These are phyloP conservation scores for Enchytraeus crypticus DNA, from an alignment of 2,888 invertebrate species.

Conservation along the genomic window DNA sequence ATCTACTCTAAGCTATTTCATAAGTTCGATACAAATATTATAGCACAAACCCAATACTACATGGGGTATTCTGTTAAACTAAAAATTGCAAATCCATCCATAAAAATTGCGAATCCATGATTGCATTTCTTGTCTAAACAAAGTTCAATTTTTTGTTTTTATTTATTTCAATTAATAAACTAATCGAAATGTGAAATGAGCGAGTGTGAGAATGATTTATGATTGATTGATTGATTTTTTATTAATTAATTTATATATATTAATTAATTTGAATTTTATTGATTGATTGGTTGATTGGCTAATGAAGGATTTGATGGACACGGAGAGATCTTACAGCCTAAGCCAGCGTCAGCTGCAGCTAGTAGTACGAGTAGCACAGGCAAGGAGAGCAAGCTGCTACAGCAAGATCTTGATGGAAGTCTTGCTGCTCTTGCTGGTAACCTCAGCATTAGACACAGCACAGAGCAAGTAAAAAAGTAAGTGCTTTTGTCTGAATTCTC, in stretches of 20 bases:
- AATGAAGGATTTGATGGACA: constrained; percentile 63
- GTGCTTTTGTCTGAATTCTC: too few relatives aligned
- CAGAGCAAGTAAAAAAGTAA: constrained; percentile 39
- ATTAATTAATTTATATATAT: not conserved
- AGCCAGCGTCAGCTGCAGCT: not conserved
- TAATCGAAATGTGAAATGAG: not conserved
- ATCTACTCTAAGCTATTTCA: too few relatives aligned
- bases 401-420: constrained; percentile 86
- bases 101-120: too few relatives aligned
- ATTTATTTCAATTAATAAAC: too few relatives aligned
- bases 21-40: too few relatives aligned
- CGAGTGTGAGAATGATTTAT: not conserved
- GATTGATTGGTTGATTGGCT: not conserved
- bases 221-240: too few relatives aligned
- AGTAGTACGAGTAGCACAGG: not conserved
- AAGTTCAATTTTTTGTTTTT: too few relatives aligned
- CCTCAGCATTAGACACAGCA: constrained; percentile 53
- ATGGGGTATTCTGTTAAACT: too few relatives aligned
- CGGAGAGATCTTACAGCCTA: constrained; percentile 61
- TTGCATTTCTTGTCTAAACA: too few relatives aligned
- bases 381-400: constrained; percentile 56
- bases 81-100: too few relatives aligned
- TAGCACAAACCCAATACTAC: too few relatives aligned
- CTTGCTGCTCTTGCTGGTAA: constrained; percentile 87
- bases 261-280: not conserved